A percentile compares a stretch with the other conserved stretches of the same genome.
These are phyloP conservation scores for Donacobius atricapilla DNA, from an alignment of 2,113 vertebrate species.

Conservation along the genomic window DNA sequence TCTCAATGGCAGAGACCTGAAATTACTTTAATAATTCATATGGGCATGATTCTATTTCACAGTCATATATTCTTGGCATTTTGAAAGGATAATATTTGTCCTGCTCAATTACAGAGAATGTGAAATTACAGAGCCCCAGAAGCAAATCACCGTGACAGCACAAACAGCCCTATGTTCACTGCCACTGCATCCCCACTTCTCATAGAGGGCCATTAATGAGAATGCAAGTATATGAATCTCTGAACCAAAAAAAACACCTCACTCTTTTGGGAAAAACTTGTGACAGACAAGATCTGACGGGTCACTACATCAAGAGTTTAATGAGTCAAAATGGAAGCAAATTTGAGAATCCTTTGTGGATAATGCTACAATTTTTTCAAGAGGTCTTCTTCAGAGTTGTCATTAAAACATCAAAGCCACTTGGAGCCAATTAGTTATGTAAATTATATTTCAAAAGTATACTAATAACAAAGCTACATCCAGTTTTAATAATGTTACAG, in stretches of 20 bases:
- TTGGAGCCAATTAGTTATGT: not conserved
- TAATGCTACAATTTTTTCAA: not conserved
- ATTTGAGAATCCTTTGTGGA: not conserved
- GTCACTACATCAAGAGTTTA: not conserved
- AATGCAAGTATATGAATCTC: not conserved
- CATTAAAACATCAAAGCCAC: not conserved
- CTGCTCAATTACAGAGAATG: not conserved
- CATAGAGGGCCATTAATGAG: not conserved
- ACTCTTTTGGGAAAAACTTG: not conserved
- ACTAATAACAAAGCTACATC: not conserved
- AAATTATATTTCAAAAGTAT: not conserved
- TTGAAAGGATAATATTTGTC: not conserved
- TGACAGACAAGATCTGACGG: not conserved
- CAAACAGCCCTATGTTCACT: not conserved
- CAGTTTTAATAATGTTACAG: not conserved
- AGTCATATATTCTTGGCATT: not conserved
- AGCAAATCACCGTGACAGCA: not conserved
- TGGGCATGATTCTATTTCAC: not conserved
- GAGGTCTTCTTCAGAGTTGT: not conserved
- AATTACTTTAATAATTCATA: not conserved
- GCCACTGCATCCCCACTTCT: not conserved
- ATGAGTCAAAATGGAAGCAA: not conserved
- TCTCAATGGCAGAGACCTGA: not conserved
- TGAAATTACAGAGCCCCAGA: not conserved
- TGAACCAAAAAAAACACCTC: not conserved